Evolutionary conservation across 2,888 invertebrate species (phyloP).

Genomic region (Chymomyza amoena): DNA sequence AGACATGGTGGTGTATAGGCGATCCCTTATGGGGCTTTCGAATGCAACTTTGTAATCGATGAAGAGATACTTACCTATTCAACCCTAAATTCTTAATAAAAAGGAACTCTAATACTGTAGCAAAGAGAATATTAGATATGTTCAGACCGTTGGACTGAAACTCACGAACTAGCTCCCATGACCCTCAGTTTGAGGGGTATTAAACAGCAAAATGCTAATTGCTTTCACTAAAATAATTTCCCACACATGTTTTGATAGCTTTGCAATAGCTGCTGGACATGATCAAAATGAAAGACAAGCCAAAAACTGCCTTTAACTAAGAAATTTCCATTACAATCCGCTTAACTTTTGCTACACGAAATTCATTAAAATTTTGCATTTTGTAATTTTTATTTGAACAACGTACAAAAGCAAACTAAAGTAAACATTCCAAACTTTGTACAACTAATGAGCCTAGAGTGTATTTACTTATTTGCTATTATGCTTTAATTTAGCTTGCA

Average conservation of each 20-base stretch:
- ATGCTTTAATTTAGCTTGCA: slow-evolving; percentile 38
- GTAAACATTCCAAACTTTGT: neutral
- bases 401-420: slow-evolving; percentile 3
- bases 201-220: slow-evolving; percentile 35
- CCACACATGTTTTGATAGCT: slow-evolving; percentile 38
- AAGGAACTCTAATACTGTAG: too few relatives aligned
- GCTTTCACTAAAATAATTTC: slow-evolving; percentile 53
- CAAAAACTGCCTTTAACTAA: neutral
- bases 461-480: slow-evolving; percentile 24
- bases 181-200: too few relatives aligned
- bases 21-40: too few relatives aligned
- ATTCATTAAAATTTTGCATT: neutral
- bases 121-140: too few relatives aligned
- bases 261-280: slow-evolving; percentile 35
- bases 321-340: neutral
- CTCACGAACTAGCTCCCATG: too few relatives aligned
- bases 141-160: too few relatives aligned
- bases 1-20: too few relatives aligned
- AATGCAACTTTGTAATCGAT: too few relatives aligned
- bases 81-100: too few relatives aligned
- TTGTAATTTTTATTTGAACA: neutral
- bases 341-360: slow-evolving; percentile 6
- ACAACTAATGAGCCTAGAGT: slow-evolving; percentile 9
- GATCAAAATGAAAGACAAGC: slow-evolving; percentile 51
- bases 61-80: too few relatives aligned